Percentiles rank a stretch among this genome's conserved stretches.
Evolutionary conservation across 1,140 invertebrate genomes (phyloP).

Genomic region (Saxidomus purpurata): DNA sequence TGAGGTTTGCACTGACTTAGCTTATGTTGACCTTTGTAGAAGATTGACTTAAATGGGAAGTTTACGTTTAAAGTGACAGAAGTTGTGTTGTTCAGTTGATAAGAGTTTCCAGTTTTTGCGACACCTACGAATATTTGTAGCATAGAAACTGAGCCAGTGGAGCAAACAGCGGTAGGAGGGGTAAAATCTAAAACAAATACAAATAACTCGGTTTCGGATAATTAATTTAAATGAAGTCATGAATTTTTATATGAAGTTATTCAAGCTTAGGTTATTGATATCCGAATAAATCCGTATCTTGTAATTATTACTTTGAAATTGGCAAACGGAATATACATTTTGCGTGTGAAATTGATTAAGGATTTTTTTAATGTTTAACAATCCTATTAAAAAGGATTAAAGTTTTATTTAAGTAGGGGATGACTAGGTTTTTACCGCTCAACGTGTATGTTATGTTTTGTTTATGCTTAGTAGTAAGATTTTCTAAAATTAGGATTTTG

Average conservation of each 20-base stretch:
- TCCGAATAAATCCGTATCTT: neutral
- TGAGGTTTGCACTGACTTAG: neutral
- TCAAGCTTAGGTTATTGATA: neutral
- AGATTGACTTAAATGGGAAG: slow-evolving; percentile 46
- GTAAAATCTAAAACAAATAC: too few species aligned
- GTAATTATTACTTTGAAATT: neutral
- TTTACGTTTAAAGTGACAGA: slow-evolving; percentile 26
- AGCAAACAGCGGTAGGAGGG: neutral
- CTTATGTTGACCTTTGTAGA: slow-evolving; percentile 1
- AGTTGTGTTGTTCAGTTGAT: neutral
- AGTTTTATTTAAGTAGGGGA: neutral
- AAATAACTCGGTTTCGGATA: too few species aligned
- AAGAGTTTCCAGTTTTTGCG: slow-evolving; percentile 8
- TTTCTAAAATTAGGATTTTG: slow-evolving; percentile 1
- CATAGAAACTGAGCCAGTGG: neutral
- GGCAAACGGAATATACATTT: neutral
- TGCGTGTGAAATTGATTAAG: neutral
- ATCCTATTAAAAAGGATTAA: neutral
- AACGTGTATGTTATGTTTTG: neutral
- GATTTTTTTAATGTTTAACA: neutral
- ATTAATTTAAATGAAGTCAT: too few species aligned
- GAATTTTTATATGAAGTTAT: too few species aligned
- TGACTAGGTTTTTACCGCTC: neutral
- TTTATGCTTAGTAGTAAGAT: neutral
- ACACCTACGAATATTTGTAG: neutral